These are phyloP conservation scores for Spheniscus mendiculus DNA, from an alignment of 2,113 vertebrate species.

Conservation along the genomic window DNA sequence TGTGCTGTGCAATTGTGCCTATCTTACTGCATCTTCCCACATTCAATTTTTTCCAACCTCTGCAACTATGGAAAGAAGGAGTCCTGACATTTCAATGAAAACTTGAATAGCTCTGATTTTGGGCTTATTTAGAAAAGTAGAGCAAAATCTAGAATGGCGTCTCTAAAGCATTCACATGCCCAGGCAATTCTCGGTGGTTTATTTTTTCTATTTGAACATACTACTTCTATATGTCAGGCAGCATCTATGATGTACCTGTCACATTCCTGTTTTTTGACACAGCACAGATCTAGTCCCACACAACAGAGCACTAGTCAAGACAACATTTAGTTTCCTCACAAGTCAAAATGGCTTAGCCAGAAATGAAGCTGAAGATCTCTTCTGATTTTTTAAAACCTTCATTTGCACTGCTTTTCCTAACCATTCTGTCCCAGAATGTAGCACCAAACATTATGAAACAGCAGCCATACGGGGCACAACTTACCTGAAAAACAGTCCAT, in stretches of 20 bases:
- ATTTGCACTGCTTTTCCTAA: background rate
- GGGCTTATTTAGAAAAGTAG: background rate
- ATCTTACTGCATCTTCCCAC: background rate
- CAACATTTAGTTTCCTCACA: background rate
- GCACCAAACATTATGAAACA: background rate
- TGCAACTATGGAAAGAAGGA: background rate
- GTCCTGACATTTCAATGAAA: background rate
- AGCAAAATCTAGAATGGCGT: background rate
- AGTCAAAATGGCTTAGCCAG: background rate
- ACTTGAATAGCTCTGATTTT: background rate
- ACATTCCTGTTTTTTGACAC: background rate
- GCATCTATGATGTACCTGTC: background rate
- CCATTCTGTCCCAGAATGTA: background rate
- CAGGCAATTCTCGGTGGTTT: background rate
- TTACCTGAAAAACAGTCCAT: background rate
- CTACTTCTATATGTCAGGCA: background rate
- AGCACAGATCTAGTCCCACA: background rate
- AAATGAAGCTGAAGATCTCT: background rate
- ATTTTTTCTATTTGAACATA: background rate
- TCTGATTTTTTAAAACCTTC: background rate
- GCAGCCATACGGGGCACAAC: background rate
- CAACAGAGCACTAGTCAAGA: background rate
- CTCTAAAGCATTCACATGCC: background rate
- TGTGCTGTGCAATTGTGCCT: background rate
- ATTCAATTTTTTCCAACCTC: background rate